phyloP scores from a whole-genome alignment of 92 coral and sea anemone genomes.

The Palythoa heliodiscus region DNA sequence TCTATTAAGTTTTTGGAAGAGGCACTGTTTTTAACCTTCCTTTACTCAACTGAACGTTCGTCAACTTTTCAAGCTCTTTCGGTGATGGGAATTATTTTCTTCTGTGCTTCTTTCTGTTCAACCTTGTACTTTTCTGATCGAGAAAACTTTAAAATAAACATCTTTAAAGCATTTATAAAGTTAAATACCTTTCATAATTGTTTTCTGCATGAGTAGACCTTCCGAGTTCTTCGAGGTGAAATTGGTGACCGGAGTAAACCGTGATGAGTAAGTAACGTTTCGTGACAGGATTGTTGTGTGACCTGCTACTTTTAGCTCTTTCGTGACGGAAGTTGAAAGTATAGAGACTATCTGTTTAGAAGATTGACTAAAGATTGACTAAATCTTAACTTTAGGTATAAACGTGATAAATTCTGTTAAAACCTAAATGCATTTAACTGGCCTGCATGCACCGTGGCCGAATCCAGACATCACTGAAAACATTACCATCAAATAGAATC shows the following conservation, averaged over 20 bases:
- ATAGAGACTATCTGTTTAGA: too few relatives aligned
- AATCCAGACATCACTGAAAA: neutral
- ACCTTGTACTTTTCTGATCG: conserved; percentile 16
- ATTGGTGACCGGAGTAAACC: conserved; percentile 38
- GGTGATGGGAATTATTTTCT: conserved; percentile 19
- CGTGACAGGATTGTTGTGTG: neutral
- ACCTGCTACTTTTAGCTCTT: neutral
- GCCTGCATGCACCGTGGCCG: conserved; percentile 11
- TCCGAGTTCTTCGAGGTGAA: conserved; percentile 44
- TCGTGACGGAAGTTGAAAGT: too few relatives aligned
- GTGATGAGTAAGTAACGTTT: conserved; percentile 39
- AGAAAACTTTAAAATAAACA: neutral
- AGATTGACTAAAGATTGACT: neutral
- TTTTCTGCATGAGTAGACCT: conserved; percentile 36
- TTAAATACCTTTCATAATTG: conserved; percentile 30
- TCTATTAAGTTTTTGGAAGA: neutral
- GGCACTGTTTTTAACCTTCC: neutral
- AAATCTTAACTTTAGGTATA: neutral
- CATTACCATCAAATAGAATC: neutral
- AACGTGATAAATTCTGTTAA: neutral
- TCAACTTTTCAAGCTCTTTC: neutral
- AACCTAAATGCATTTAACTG: conserved; percentile 13
- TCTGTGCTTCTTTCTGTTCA: neutral
- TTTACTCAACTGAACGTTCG: neutral
- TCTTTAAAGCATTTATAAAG: neutral